A percentile compares a stretch with the other conserved stretches of the same genome.
These are phyloP conservation scores for Maniola hyperantus DNA, from an alignment of 2,888 invertebrate genomes.

Conservation along the genomic window DNA sequence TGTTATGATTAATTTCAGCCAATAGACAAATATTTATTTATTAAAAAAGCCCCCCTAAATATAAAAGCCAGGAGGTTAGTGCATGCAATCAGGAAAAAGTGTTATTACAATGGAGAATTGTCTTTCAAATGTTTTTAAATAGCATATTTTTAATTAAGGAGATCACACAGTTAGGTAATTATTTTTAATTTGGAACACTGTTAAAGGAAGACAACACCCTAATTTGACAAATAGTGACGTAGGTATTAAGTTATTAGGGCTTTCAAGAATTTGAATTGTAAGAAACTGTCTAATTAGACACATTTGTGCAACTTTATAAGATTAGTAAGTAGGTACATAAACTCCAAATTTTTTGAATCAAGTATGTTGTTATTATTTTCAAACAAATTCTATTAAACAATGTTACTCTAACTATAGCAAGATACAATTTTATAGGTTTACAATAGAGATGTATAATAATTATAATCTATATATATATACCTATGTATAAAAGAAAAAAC, in stretches of 20 bases:
- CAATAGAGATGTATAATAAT: constrained; percentile 18
- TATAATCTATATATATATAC: too few relatives aligned
- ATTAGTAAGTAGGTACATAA: constrained; percentile 12
- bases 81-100: constrained; percentile 74
- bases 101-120: constrained; percentile 67
- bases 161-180: constrained; percentile 1
- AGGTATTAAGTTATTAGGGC: neutral
- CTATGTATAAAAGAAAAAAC: too few relatives aligned
- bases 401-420: constrained; percentile 35
- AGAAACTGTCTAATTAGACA: constrained; percentile 42
- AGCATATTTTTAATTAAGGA: constrained; percentile 20
- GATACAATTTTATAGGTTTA: constrained; percentile 25
- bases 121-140: constrained; percentile 48
- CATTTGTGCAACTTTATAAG: constrained; percentile 49
- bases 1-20: constrained; percentile 58
- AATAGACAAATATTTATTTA: constrained; percentile 65
- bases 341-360: constrained; percentile 17
- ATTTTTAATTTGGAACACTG: constrained; percentile 49
- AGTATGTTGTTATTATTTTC: constrained; percentile 18
- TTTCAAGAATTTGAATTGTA: constrained; percentile 21
- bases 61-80: constrained; percentile 71
- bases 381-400: constrained; percentile 31
- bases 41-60: constrained; percentile 63
- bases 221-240: constrained; percentile 40
- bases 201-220: constrained; percentile 62